phyloP scores from a whole-genome alignment of 1,140 invertebrate genomes.

The Euglossa dilemma region DNA sequence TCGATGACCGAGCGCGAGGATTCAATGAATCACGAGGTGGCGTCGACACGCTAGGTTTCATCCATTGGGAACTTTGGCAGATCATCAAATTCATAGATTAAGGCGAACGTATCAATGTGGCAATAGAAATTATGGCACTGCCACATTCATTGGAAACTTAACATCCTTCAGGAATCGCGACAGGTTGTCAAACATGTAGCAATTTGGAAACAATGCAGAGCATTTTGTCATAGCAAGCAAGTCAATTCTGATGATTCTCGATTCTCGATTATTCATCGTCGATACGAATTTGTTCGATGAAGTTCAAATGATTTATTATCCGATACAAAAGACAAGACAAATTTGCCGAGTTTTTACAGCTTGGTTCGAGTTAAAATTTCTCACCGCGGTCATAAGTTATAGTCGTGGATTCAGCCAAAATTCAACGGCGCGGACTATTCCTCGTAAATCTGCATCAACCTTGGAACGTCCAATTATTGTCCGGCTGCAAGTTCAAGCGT shows the following conservation, averaged over 20 bases:
- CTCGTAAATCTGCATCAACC: conserved; percentile 45
- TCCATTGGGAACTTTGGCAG: conserved; percentile 51
- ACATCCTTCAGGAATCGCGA: conserved; percentile 9
- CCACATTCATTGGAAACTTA: conserved; percentile 6
- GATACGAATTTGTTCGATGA: no score
- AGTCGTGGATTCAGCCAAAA: conserved; percentile 9
- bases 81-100: conserved; percentile 48
- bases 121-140: conserved; percentile 14
- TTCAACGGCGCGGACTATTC: background rate
- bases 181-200: background rate
- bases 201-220: background rate
- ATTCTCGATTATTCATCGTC: background rate
- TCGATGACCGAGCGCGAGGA: background rate
- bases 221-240: no score
- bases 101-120: conserved; percentile 18
- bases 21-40: conserved; percentile 10
- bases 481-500: conserved; percentile 21
- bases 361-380: background rate
- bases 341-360: background rate
- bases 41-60: conserved; percentile 24
- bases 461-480: conserved; percentile 41
- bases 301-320: background rate
- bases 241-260: background rate
- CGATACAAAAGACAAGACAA: background rate
- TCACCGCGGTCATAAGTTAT: background rate